These are phyloP conservation scores for Ia io DNA, from an alignment of 2,113 vertebrate species.

Conservation along the genomic window DNA sequence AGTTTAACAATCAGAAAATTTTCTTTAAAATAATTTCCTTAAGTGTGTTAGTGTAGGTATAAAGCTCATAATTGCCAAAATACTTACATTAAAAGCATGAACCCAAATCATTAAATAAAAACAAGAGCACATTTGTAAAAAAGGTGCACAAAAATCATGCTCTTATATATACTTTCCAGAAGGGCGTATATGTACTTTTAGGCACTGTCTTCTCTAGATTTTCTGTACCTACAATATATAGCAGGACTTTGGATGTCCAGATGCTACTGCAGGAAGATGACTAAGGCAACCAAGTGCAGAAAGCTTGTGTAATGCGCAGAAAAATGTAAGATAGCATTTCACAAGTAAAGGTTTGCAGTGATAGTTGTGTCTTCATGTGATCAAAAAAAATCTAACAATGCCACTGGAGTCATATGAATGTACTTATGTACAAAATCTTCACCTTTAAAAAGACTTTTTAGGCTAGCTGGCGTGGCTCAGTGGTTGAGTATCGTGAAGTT, in stretches of 20 bases:
- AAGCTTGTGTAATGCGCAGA: conserved; percentile 67
- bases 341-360: conserved; percentile 68
- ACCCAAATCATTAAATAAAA: conserved; percentile 60
- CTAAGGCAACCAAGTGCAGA: conserved; percentile 81
- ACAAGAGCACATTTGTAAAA: conserved; percentile 62
- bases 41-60: conserved; percentile 48
- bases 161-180: conserved; percentile 56
- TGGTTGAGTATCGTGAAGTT: too few species aligned
- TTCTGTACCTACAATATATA: conserved; percentile 67
- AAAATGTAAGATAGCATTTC: conserved; percentile 68
- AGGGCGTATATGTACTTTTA: conserved; percentile 68
- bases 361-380: conserved; percentile 34
- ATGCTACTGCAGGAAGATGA: conserved; percentile 67
- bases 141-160: conserved; percentile 65
- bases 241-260: conserved; percentile 70
- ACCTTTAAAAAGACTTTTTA: neutral
- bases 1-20: conserved; percentile 69
- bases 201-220: conserved; percentile 71
- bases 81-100: conserved; percentile 62
- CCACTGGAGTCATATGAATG: conserved; percentile 23
- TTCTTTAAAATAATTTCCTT: conserved; percentile 38
- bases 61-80: conserved; percentile 76
- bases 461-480: too few species aligned
- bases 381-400: neutral
- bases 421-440: conserved; percentile 7